Evolutionary conservation across 1,140 invertebrate genomes (phyloP).

Genomic region (Zaprionus taronus): DNA sequence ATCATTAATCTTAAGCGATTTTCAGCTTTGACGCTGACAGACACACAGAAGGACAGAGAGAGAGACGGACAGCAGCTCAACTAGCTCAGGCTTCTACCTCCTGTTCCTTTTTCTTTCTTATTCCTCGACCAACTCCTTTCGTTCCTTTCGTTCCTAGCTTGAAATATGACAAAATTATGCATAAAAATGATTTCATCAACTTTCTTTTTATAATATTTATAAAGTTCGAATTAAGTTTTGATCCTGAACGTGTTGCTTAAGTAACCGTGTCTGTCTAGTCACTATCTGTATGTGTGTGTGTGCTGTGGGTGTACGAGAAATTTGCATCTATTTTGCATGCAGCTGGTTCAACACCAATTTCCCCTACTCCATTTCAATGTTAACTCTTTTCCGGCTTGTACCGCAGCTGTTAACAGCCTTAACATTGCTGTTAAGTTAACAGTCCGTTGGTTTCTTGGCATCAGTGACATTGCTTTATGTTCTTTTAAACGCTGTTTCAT

Average conservation of each 20-base stretch:
- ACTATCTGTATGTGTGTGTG: not conserved
- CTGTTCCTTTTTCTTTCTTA: not conserved
- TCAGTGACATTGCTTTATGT: no score
- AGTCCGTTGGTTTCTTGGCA: no score
- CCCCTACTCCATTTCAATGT: not conserved
- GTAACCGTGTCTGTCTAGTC: not conserved
- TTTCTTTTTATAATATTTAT: not conserved
- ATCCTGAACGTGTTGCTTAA: not conserved
- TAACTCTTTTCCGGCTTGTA: not conserved
- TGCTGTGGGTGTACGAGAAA: not conserved
- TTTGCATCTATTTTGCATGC: constrained; percentile 1
- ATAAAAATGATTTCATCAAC: constrained; percentile 37
- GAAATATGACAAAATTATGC: constrained; percentile 36
- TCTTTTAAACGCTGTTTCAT: no score
- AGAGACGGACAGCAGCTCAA: constrained; percentile 24
- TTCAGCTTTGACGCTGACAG: constrained; percentile 73
- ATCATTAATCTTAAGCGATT: constrained; percentile 80
- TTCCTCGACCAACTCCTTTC: not conserved
- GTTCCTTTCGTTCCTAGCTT: not conserved
- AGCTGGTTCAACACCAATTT: not conserved
- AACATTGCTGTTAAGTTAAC: not conserved
- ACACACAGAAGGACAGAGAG: constrained; percentile 15
- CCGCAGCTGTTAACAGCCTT: not conserved
- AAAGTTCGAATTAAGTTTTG: not conserved
- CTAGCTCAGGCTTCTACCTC: constrained; percentile 31